Evolutionary conservation across 2,113 vertebrate genomes (phyloP).

Genomic region (Scatophagus argus): DNA sequence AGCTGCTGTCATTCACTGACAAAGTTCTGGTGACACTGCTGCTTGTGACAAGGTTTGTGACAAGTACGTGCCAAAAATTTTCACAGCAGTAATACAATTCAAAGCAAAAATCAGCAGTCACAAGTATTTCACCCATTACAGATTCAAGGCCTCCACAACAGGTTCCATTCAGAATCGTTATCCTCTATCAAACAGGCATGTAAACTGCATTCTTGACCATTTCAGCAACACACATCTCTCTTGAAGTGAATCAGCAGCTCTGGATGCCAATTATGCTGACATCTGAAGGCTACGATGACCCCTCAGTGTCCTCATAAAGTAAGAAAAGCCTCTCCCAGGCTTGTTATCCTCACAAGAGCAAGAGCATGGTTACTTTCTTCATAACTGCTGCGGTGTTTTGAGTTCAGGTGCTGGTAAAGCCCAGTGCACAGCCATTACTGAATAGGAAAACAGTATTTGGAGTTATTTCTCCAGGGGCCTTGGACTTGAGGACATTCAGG

Average conservation of each 20-base stretch:
- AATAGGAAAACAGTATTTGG: neutral
- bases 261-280: constrained; percentile 60
- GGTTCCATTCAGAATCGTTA: constrained; percentile 31
- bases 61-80: neutral
- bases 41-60: no score
- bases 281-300: constrained; percentile 30
- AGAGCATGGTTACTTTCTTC: neutral
- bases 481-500: no score
- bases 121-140: neutral
- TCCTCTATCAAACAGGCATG: constrained; percentile 25
- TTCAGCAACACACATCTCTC: constrained; percentile 23
- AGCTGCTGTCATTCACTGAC: neutral
- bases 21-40: neutral
- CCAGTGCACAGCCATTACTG: neutral
- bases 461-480: neutral
- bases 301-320: constrained; percentile 7
- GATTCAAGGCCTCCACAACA: constrained; percentile 18
- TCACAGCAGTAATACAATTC: neutral
- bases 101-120: neutral
- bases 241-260: constrained; percentile 44
- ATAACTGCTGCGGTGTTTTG: neutral
- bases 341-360: constrained; percentile 39
- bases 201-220: constrained; percentile 6
- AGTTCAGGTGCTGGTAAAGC: constrained; percentile 3
- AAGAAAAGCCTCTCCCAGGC: constrained; percentile 3